Evolutionary conservation across 2,888 invertebrate species (phyloP), one percentile per base, ranked within the genome.

Genomic region (Meteorus colon): DNA sequence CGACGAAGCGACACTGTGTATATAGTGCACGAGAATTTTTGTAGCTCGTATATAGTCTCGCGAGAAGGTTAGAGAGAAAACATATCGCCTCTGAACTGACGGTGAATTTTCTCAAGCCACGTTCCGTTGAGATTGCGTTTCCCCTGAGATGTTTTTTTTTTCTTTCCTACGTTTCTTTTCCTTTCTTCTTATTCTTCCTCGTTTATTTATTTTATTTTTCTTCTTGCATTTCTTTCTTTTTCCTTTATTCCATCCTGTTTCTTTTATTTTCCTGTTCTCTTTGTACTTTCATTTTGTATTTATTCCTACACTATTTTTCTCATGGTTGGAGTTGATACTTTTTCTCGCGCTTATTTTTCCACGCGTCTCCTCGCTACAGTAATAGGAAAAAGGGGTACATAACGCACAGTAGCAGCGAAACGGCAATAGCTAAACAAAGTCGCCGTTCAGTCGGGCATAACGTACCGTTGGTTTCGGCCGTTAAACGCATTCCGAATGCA

Each of bases 401-500:
- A 55, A 55, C 19, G 19, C 55, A 29, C 31, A 45, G 27, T 45
- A 48, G 31, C 29, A 19, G 29, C 19, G 41, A 12, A 65, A 65
- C n/a, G 41, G 37, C 48, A 48, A 41, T 19, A 72, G 45, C 72
- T 79, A 82, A 84, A 84, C 81, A 82, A 82, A 82, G 81, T 79
- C 82, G 77, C 77, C 78, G 75, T 63, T 79, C 76, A 81, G 78
- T 79, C 80, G 80, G 77, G 79, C 74, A 76, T 78, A 77, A 79
- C 79, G 79, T 78, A 76, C 77, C 81, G 78, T 75, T 78, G 79
- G 81, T 84, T 84, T 81, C 82, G 79, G 80, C 84, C 83, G 84
- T 87, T 83, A 86, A 87, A 86, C 84, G 85, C 85, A 86, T 87
- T 86, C 84, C 86, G 83, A 85, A 87, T 87, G 85, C 85, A 87